Evolutionary conservation across 2,888 invertebrate species (phyloP), one percentile per base, ranked within the genome.

Genomic region (Hoplodrina blanda): DNA sequence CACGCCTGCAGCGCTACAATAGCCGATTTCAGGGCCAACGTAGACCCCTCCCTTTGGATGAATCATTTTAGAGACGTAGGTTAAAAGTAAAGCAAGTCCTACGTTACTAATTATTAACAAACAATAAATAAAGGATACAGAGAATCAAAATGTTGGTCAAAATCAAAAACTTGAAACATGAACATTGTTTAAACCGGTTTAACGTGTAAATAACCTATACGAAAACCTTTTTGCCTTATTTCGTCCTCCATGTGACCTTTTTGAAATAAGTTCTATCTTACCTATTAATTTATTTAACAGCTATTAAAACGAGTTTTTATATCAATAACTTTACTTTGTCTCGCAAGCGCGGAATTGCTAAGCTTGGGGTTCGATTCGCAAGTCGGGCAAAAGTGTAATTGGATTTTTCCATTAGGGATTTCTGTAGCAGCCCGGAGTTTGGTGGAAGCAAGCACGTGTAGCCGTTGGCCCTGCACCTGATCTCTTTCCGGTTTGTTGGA

Each of bases 21-120:
- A 54, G 17, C 17, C 11, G 52, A 57, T n/a, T 61, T 71, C 71
- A 70, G 30, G 79, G 75, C 7, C 75, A 61, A 13, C 44, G n/a
- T 11, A 46, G 37, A 11, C 53, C 41, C 37, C 15, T 49, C 11
- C 25, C n/a, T 55, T n/a, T 25, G 25, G 44, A 54, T 62, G 62
- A 71, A 50, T 71, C 25, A 49, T 30, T 63, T 33, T 55, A 5
- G n/a, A 17, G 4, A 17, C 11, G 57, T 33, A 25, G n/a, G 20
- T 60, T 20, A 13, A 20, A 49, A 19, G n/a, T 55, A 33, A 3
- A 3, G 33, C 4, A 13, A 41, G 11, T 41, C 7, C 41, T 41
- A 33, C 7, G 33, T 25, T 25, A 25, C 25, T 25, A 25, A 25
- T 25, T n/a, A n/a, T n/a, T 25, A 25, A 25, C 25, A 25, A 41